Evolutionary conservation across 1,140 invertebrate genomes (phyloP).

Genomic region (Calliopsis andreniformis): DNA sequence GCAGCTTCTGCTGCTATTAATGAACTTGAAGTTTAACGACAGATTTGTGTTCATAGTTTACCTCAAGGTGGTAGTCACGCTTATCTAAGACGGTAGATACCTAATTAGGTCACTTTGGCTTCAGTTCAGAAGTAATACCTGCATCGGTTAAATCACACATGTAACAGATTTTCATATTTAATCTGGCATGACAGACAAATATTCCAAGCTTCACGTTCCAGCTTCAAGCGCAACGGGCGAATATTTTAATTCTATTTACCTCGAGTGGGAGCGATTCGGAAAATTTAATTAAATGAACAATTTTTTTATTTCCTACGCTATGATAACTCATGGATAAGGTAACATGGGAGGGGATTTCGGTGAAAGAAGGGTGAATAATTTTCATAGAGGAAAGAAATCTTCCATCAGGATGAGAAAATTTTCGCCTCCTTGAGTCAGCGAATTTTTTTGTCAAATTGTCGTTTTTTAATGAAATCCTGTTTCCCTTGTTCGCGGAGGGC

Average conservation of each 20-base stretch:
- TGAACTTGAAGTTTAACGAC: background rate
- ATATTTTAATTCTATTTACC: constrained; percentile 20
- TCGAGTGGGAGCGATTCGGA: no score
- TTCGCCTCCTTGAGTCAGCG: background rate
- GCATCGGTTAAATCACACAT: no score
- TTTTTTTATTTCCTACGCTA: background rate
- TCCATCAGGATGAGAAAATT: background rate
- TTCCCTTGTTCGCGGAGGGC: background rate
- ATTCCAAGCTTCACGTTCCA: no score
- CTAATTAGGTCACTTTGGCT: background rate
- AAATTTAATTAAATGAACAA: constrained; percentile 30
- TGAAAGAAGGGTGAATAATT: constrained; percentile 18
- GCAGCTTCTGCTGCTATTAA: background rate
- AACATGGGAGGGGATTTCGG: no score
- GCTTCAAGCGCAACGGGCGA: background rate
- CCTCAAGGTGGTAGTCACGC: background rate
- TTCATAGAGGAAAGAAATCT: constrained; percentile 14
- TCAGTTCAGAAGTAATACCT: no score
- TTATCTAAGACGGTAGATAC: background rate
- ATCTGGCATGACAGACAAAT: no score
- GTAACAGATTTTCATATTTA: no score
- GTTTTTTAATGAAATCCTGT: background rate
- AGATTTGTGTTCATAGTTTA: no score
- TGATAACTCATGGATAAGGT: background rate
- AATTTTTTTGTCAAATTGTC: background rate